Evolutionary conservation across 2,888 invertebrate genomes (phyloP).

Genomic region (Caenorhabditis angaria): DNA sequence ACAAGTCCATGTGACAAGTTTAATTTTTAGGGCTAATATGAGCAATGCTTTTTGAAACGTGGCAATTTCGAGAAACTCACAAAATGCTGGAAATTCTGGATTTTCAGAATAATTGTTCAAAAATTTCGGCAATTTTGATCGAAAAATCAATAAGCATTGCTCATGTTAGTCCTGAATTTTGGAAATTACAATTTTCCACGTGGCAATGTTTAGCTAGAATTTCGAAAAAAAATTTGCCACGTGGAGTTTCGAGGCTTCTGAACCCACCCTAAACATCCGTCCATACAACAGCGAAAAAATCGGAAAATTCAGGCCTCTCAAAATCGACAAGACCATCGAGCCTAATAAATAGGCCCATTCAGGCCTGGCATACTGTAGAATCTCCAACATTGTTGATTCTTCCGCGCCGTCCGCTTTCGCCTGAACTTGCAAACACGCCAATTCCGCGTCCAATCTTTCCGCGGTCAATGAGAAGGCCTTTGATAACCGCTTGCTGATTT

Average conservation of each 20-base stretch:
- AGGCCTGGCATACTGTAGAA: slow-evolving; percentile 46
- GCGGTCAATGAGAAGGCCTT: slow-evolving; percentile 17
- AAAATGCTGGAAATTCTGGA: no score
- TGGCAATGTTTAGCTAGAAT: no score
- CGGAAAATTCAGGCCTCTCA: slow-evolving; percentile 60
- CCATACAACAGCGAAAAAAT: slow-evolving; percentile 65
- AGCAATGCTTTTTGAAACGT: no score
- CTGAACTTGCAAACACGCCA: neutral
- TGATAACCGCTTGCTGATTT: slow-evolving; percentile 14
- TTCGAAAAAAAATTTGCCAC: no score
- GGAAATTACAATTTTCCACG: no score
- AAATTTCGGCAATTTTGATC: no score
- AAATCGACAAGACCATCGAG: slow-evolving; percentile 49
- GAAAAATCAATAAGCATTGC: no score
- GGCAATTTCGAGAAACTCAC: no score
- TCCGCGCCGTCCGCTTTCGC: slow-evolving; percentile 42
- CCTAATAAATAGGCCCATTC: slow-evolving; percentile 44
- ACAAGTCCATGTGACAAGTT: no score
- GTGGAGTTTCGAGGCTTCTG: neutral
- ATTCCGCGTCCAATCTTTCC: slow-evolving; percentile 12
- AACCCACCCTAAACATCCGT: slow-evolving; percentile 49
- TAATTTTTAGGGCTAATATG: no score
- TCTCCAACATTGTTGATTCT: slow-evolving; percentile 48
- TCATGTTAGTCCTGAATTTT: no score
- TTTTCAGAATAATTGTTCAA: no score